Evolutionary conservation across 2,113 vertebrate species (phyloP).

Genomic region (Carassius carassius): DNA sequence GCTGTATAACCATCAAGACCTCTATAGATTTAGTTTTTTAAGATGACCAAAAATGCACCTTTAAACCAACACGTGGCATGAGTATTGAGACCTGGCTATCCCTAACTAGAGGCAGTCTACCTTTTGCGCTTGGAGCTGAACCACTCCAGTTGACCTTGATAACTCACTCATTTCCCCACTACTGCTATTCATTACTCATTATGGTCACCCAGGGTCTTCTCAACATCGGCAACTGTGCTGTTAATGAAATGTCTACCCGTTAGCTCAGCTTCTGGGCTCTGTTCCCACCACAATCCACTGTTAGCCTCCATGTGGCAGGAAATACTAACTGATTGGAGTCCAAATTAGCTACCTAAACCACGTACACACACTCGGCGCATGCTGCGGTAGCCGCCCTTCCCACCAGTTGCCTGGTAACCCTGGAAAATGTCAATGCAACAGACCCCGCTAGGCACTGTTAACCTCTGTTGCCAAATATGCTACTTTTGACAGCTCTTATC

Average conservation of each 20-base stretch:
- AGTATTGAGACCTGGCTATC: background rate
- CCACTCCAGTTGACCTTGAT: slow-evolving; percentile 37
- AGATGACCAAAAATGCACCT: background rate
- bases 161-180: slow-evolving; percentile 35
- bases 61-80: background rate
- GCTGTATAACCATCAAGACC: background rate
- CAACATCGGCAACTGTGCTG: slow-evolving; percentile 38
- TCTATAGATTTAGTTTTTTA: too few relatives aligned
- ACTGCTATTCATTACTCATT: slow-evolving; percentile 52
- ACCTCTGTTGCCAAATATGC: slow-evolving; percentile 54
- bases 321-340: slow-evolving; percentile 54
- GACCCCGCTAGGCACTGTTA: slow-evolving; percentile 61
- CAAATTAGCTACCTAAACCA: slow-evolving; percentile 41
- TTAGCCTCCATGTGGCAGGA: slow-evolving; percentile 21
- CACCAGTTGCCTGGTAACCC: slow-evolving; percentile 53
- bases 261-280: slow-evolving; percentile 49
- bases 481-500: slow-evolving; percentile 61
- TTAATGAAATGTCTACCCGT: slow-evolving; percentile 52
- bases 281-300: slow-evolving; percentile 38
- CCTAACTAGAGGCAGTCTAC: slow-evolving; percentile 32
- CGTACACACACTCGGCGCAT: slow-evolving; percentile 27
- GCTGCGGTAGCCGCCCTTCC: slow-evolving; percentile 32
- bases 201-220: background rate
- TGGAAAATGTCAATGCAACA: slow-evolving; percentile 57
- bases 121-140: background rate